Evolutionary conservation across 2,888 invertebrate genomes (phyloP).

Genomic region (Lumbricus terrestris): DNA sequence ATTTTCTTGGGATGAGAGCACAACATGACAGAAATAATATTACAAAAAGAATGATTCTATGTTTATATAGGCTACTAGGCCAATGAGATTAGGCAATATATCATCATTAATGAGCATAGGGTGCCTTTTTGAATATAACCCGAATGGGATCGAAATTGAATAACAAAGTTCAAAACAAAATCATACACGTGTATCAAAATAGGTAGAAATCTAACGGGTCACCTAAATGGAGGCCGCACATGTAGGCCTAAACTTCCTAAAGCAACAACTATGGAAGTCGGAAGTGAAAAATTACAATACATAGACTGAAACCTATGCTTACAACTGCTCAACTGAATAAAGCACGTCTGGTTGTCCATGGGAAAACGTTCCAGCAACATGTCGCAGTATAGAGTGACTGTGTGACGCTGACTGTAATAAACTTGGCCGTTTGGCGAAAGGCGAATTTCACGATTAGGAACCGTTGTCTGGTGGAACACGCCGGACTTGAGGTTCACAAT

Average conservation of each 20-base stretch:
- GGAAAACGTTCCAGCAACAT: slow-evolving; percentile 73
- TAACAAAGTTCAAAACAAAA: background rate
- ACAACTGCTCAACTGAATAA: slow-evolving; percentile 77
- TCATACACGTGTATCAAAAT: too few species aligned
- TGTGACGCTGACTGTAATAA: slow-evolving; percentile 67
- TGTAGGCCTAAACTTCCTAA: too few species aligned
- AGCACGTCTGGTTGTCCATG: slow-evolving; percentile 80
- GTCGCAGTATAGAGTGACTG: slow-evolving; percentile 78
- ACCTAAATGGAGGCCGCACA: too few species aligned
- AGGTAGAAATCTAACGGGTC: background rate
- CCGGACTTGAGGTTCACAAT: slow-evolving; percentile 91
- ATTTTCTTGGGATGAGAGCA: too few species aligned
- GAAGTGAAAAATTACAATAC: too few species aligned
- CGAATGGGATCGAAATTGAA: background rate
- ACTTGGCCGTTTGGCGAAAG: slow-evolving; percentile 86
- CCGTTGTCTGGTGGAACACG: slow-evolving; percentile 90
- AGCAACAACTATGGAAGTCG: too few species aligned
- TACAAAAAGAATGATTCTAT: too few species aligned
- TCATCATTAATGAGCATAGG: too few species aligned
- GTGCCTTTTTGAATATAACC: too few species aligned
- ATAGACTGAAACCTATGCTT: slow-evolving; percentile 49
- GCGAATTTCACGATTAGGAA: slow-evolving; percentile 89
- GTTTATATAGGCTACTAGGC: too few species aligned
- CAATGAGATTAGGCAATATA: too few species aligned
- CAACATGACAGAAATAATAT: too few species aligned